Base-by-base conservation (phyloP, 2,888 invertebrate genomes). In the Oscheius onirici region DNA sequence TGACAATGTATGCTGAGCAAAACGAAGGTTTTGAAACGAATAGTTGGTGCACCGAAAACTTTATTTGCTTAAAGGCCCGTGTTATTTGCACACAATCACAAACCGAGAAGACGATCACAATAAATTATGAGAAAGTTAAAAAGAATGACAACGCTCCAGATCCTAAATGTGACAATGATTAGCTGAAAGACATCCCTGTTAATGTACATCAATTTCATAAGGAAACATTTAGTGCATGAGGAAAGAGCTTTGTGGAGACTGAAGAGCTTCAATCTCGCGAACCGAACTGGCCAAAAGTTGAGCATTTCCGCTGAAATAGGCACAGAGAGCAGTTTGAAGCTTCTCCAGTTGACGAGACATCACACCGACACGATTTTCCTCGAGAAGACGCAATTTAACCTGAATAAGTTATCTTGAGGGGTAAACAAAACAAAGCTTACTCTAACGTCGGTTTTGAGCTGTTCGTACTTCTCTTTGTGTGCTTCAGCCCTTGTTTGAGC, bases 331-430 rank as follows among this genome's bases (percentile, higher is more conserved):
- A 2, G 72, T 69, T 51, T 81, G 81, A 11, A 81, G 73, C 63
- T 78, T 81, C 66, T 81, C 81, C 51, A 81, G 63, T 49, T 81
- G 81, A 13, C 55, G 43, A 15, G 76, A 72, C 20, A 81, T 74
- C 24, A 81, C 81, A 15, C 72, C 96, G 85, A 96, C 93, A 95
- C 97, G 90, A 90, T 97, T 97, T 90, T 97, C 97, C 90, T 97
- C 95, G 84, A 97, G 91, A 89, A 97, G 94, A 89, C 94, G 93
- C 89, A 97, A 92, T 90, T 97, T 97, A 86, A 97, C 93, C 75
- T 78, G 70, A 13, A 75, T 68, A 28, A 8, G 10, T 24, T 24
- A 26, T 11, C 3, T n/a, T 20, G n/a, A 28, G n/a, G 3, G 11
- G n/a, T 40, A 41, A n/a, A 40, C 20, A 44, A 17, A 10, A 20